Conservation (phyloP, 2,113 vertebrate species). For the Tachuris rubrigastra region DNA sequence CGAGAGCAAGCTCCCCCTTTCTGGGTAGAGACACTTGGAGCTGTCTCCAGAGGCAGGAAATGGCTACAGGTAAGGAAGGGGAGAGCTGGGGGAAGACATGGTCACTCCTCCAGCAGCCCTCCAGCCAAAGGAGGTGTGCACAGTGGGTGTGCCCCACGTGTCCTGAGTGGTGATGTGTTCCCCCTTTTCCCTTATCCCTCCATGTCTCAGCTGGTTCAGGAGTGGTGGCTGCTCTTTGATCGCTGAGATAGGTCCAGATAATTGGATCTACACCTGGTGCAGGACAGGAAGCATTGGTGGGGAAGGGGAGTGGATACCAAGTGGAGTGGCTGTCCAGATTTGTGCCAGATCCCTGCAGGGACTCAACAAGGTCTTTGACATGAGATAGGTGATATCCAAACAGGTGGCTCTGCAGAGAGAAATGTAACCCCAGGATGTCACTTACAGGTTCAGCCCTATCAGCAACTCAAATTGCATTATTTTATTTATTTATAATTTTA, state of each 20-base stretch:
- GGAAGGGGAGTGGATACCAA: neutral
- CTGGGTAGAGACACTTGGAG: neutral
- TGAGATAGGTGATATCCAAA: neutral
- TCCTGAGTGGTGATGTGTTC: no score
- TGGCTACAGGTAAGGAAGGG: neutral
- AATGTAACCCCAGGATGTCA: neutral
- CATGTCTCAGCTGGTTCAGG: neutral
- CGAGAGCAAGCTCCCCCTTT: neutral
- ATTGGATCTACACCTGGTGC: no score
- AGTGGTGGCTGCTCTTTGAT: neutral
- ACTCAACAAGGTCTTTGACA: neutral
- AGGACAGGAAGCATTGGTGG: neutral
- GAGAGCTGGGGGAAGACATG: neutral
- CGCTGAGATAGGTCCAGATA: neutral
- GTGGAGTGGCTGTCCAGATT: neutral
- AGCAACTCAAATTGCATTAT: neutral
- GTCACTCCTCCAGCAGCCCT: neutral
- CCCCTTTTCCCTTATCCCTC: neutral
- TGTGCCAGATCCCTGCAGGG: neutral
- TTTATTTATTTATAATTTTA: neutral
- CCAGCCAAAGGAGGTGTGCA: neutral
- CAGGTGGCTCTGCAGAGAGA: neutral
- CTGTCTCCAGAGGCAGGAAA: neutral
- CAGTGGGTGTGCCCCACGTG: accelerated
- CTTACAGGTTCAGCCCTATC: neutral